Base-by-base conservation (phyloP, 2,888 invertebrate genomes). In the Apodemia hepburni region DNA sequence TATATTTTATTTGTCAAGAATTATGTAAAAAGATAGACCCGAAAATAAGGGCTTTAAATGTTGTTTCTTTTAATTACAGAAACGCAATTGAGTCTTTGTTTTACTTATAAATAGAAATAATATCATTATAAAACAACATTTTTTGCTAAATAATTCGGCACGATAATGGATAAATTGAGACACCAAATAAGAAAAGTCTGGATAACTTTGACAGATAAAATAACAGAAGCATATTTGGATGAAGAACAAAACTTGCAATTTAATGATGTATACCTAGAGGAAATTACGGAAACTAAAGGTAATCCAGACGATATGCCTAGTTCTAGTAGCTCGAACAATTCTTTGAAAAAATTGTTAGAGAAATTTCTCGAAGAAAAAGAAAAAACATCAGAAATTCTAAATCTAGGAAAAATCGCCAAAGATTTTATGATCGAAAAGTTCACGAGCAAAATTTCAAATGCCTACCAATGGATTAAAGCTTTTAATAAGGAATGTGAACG, bases 401-500 rank as follows among this genome's bases (percentile, higher is more conserved):
- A 63, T 58, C 54, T 65, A 57, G 57, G 54, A 2, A 64, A 64
- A 54, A 62, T 66, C 47, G 15, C 65, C 54, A 60, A 63, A 12
- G 58, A 62, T 35, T 64, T 65, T 54, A 29, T 64, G 22, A 59
- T 61, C 22, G 61, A 64, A 17, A 68, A 70, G 62, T 68, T 70
- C 42, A 64, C 51, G 15, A 49, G 59, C 4, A 68, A 51, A 59
- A 69, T 59, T 2, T 49, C 66, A 58, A 71, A 66, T 59, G 70
- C 64, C 3, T 17, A 17, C 9, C 68, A 70, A 29, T 70, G 67
- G 69, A 66, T 69, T 22, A 62, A 59, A 12, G 57, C 58, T 17
- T 71, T 71, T 57, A 62, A 65, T 12, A 57, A 60, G 35, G 70
- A 70, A 66, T 69, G 70, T 65, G 62, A 60, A 60, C 65, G 65